Percentiles rank a stretch among this genome's conserved stretches.
These are phyloP conservation scores for Archivesica marissinica DNA, from an alignment of 1,140 invertebrate species.

Conservation along the genomic window DNA sequence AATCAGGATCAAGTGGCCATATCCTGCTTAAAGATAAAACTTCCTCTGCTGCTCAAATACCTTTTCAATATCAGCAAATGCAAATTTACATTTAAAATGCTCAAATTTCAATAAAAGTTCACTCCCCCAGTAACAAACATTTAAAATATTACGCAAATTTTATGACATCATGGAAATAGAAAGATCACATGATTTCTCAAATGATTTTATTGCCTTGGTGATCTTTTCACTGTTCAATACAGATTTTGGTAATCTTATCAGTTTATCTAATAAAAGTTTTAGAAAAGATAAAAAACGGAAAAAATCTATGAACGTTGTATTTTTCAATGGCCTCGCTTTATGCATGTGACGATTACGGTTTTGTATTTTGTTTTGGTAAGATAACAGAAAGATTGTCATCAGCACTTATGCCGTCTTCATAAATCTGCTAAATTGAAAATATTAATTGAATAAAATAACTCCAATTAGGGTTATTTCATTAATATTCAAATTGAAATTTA, in stretches of 20 bases:
- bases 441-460: no score
- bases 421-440: no score
- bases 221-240: slow-evolving; percentile 24
- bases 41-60: not conserved
- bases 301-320: no score
- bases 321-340: no score
- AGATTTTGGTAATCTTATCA: slow-evolving; percentile 1
- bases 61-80: not conserved
- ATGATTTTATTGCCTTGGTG: slow-evolving; percentile 19
- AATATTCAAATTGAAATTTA: no score
- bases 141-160: slow-evolving; percentile 26
- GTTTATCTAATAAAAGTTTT: not conserved
- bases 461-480: no score
- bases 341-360: no score
- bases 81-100: slow-evolving; percentile 24
- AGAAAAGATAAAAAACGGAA: not conserved
- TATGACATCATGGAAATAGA: no score
- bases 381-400: no score
- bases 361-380: no score
- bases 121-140: not conserved
- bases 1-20: slow-evolving; percentile 5
- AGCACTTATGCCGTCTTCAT: no score
- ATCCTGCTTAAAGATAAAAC: slow-evolving; percentile 35
- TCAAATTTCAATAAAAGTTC: slow-evolving; percentile 20
- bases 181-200: no score